Evolutionary conservation across 53 echinoderm and acorn worm genomes (phyloP), one percentile per base, ranked within the genome.

Genomic region (Glandiceps talaboti): DNA sequence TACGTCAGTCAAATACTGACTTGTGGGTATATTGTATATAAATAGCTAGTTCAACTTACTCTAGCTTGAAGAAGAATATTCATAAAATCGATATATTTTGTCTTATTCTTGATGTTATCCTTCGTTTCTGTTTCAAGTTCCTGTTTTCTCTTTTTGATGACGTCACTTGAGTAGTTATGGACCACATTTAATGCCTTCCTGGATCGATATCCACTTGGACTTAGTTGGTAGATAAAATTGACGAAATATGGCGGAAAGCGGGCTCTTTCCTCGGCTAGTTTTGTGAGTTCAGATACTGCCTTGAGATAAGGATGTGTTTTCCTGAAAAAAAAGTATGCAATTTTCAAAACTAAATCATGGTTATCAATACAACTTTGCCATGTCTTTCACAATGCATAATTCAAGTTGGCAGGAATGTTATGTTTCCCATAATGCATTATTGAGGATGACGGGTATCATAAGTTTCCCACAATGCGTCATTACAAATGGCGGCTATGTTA

Each of bases 31-130:
- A n/a, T n/a, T n/a, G n/a, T n/a, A n/a, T n/a, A n/a, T n/a, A n/a
- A n/a, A n/a, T n/a, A n/a, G n/a, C n/a, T n/a, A n/a, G n/a, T n/a
- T n/a, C n/a, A n/a, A n/a, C n/a, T 80, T 76, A 87, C 87, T 73
- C 77, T 33, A 0, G 87, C 87, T 76, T 87, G 80, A 28, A 87
- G 76, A 31, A 87, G 28, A 0, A 87, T 87, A 26, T 87, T 83
- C 84, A 87, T 73, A n/a, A 87, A 76, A 30, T 87, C 87, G 6
- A 80, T 83, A 74, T 80, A 87, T 80, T 76, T 76, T n/a, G n/a
- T n/a, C n/a, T n/a, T n/a, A n/a, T n/a, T n/a, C 80, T 83, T 83
- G 76, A 80, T 29, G 64, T 64, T 74, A 1, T 77, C 64, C 20
- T 45, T 32, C 14, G 28, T 77, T 29, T 30, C 28, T 1, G 26